Evolutionary conservation across 2,888 invertebrate genomes (phyloP).

Genomic region (Tenodera sinensis): DNA sequence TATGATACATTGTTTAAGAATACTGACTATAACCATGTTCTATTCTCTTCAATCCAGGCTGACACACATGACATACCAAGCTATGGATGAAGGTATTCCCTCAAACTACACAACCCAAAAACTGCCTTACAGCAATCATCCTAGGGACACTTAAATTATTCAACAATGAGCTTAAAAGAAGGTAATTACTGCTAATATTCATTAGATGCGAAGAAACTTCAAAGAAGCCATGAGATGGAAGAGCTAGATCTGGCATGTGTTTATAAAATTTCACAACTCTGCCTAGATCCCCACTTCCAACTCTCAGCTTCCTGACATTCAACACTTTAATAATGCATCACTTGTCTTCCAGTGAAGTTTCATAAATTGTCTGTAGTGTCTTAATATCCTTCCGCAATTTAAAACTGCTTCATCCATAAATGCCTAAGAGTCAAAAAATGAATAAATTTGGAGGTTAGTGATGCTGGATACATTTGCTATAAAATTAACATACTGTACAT

Average conservation of each 20-base stretch:
- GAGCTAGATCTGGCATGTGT: constrained; percentile 67
- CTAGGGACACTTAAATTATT: not conserved
- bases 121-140: too few relatives aligned
- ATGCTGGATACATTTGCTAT: not conserved
- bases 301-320: constrained; percentile 44
- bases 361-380: not conserved
- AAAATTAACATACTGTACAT: too few relatives aligned
- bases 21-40: too few relatives aligned
- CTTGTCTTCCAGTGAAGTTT: not conserved
- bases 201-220: constrained; percentile 7
- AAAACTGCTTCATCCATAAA: not conserved
- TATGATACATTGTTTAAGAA: too few relatives aligned
- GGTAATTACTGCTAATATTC: not conserved
- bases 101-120: too few relatives aligned
- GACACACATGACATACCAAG: too few relatives aligned
- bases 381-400: not conserved
- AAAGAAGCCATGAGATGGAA: constrained; percentile 59
- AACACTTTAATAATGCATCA: not conserved
- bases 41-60: too few relatives aligned
- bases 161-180: not conserved
- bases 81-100: too few relatives aligned
- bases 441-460: not conserved
- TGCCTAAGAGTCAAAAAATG: not conserved
- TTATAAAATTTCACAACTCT: constrained; percentile 42
- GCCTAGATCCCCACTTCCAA: constrained; percentile 67